phyloP scores from a whole-genome alignment of 53 echinoderm and acorn worm species.

The Temnopleurus reevesii region DNA sequence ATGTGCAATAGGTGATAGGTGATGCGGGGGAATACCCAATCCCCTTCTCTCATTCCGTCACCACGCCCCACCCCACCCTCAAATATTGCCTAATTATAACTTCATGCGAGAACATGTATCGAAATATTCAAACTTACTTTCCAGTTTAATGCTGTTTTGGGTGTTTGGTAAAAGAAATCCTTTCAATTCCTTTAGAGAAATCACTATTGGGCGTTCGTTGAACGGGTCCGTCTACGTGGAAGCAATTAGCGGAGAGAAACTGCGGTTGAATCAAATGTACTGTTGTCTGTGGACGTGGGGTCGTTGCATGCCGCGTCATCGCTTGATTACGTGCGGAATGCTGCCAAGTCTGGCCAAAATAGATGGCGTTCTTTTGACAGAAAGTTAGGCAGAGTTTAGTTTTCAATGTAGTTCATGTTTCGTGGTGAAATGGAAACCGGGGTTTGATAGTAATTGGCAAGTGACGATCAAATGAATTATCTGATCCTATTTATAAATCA shows the following conservation, averaged over 20 bases:
- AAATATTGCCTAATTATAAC: neutral
- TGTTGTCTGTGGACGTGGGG: too few species aligned
- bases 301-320: neutral
- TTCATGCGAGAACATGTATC: neutral
- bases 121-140: neutral
- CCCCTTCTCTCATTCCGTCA: neutral
- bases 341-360: neutral
- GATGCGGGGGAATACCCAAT: neutral
- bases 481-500: too few species aligned
- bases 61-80: neutral
- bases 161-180: neutral
- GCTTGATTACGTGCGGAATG: neutral
- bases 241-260: neutral
- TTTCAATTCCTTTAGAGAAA: neutral
- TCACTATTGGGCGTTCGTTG: neutral
- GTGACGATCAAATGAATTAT: too few species aligned
- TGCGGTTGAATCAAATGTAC: neutral
- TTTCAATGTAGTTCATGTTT: too few species aligned
- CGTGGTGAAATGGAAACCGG: too few species aligned
- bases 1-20: neutral
- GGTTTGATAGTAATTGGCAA: too few species aligned
- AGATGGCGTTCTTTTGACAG: constrained; percentile 3
- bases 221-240: neutral
- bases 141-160: neutral
- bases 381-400: too few species aligned